Evolutionary conservation across 2,113 vertebrate genomes (phyloP).

Genomic region (Anhinga anhinga): DNA sequence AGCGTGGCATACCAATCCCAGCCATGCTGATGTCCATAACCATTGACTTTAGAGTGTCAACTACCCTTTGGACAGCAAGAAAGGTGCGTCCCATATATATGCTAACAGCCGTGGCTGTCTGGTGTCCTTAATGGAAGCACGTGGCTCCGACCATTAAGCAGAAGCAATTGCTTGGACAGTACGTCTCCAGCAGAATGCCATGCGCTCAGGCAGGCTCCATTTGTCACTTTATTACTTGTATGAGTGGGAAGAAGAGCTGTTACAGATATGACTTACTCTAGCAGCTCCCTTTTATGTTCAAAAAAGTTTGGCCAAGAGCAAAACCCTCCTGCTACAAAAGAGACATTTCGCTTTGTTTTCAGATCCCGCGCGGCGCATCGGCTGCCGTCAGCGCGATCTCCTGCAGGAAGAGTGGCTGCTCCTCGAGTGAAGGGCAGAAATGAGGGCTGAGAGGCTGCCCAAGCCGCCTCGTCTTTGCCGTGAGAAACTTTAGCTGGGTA

Average conservation of each 20-base stretch:
- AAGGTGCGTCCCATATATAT: not conserved
- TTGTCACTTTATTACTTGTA: not conserved
- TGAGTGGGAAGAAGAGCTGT: not conserved
- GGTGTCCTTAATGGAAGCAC: not conserved
- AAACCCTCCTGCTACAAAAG: not conserved
- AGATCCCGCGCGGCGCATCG: too few relatives aligned
- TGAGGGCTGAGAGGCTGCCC: not conserved
- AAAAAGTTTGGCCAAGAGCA: not conserved
- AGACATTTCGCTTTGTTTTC: not conserved
- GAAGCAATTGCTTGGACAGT: not conserved
- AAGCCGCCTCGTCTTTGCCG: not conserved
- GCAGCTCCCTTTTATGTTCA: not conserved
- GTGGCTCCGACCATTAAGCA: not conserved
- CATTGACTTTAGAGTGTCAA: not conserved
- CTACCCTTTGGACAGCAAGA: not conserved
- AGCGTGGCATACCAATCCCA: not conserved
- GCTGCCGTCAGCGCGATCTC: too few relatives aligned
- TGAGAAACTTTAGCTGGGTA: not conserved
- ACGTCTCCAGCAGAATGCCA: not conserved
- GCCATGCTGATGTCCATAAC: not conserved
- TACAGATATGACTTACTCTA: not conserved
- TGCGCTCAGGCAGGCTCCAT: not conserved
- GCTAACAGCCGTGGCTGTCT: not conserved
- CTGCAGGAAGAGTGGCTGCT: not conserved
- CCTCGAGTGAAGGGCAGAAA: not conserved